Conservation (phyloP, 2,888 invertebrate genomes). For the Alloscopus bannaensis region DNA sequence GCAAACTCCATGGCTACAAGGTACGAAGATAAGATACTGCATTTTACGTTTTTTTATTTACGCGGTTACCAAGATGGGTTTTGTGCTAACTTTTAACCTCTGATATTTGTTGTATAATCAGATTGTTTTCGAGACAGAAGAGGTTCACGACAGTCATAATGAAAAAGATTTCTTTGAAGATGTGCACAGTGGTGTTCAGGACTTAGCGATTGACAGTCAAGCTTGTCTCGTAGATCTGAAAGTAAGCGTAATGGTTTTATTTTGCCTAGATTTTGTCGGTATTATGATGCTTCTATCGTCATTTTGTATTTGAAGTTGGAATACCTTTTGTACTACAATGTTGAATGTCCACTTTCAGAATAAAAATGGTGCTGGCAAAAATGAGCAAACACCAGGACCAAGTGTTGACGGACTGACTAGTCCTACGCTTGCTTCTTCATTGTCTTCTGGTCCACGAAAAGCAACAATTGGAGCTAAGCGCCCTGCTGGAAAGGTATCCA, state of each 20-base stretch:
- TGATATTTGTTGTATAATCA: slow-evolving; percentile 19
- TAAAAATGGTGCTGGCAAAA: slow-evolving; percentile 62
- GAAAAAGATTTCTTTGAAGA: slow-evolving; percentile 96
- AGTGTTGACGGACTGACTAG: slow-evolving; percentile 76
- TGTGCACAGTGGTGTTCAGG: slow-evolving; percentile 75
- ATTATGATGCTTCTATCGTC: background rate
- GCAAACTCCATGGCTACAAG: slow-evolving; percentile 91
- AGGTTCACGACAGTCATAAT: slow-evolving; percentile 77
- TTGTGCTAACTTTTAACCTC: too few species aligned
- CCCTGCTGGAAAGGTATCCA: slow-evolving; percentile 81
- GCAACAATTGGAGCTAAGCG: slow-evolving; percentile 85
- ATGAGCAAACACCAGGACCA: slow-evolving; percentile 75
- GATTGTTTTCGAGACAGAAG: slow-evolving; percentile 73
- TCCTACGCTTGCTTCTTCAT: slow-evolving; percentile 74
- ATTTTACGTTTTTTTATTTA: too few species aligned
- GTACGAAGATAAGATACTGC: slow-evolving; percentile 77
- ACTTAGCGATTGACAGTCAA: slow-evolving; percentile 69
- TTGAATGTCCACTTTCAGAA: slow-evolving; percentile 35
- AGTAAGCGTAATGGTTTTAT: slow-evolving; percentile 39
- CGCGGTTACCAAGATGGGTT: too few species aligned
- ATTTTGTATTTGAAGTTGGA: background rate
- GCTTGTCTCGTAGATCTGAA: slow-evolving; percentile 67
- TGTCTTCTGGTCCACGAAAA: slow-evolving; percentile 77
- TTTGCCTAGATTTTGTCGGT: too few species aligned
- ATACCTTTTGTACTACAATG: background rate